A percentile compares a stretch with the other conserved stretches of the same genome.
These are phyloP conservation scores for Tinamus major DNA, from an alignment of 2,797 vertebrate species.

Conservation along the genomic window DNA sequence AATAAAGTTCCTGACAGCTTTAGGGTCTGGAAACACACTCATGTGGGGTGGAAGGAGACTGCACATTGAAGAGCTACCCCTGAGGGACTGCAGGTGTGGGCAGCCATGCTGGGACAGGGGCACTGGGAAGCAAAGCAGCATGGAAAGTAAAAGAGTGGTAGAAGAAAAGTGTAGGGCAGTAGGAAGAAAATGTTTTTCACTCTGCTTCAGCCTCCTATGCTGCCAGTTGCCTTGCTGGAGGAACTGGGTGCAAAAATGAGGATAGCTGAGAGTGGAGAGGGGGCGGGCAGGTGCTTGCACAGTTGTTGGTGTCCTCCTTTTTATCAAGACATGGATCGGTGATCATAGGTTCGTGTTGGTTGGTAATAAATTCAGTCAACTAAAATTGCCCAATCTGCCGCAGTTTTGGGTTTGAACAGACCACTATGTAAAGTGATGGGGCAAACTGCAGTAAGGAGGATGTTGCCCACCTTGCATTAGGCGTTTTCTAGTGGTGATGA, in stretches of 20 bases:
- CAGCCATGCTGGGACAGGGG: accelerated
- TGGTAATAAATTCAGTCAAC: slow-evolving; percentile 23
- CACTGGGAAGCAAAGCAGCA: background rate
- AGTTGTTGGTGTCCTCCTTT: background rate
- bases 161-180: background rate
- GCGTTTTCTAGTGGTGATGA: slow-evolving; percentile 24
- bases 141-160: background rate
- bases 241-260: background rate
- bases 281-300: background rate
- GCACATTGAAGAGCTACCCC: background rate
- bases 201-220: background rate
- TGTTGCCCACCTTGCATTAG: background rate
- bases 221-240: background rate
- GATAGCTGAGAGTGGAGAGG: background rate
- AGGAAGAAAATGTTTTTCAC: background rate
- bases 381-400: background rate
- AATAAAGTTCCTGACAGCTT: background rate
- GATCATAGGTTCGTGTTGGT: background rate
- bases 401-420: background rate
- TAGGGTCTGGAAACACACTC: background rate
- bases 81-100: background rate
- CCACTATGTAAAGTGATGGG: slow-evolving; percentile 7
- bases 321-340: background rate
- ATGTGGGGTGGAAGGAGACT: no score
- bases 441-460: slow-evolving; percentile 37